Evolutionary conservation across 2,797 vertebrate genomes (phyloP), one percentile per base, ranked within the genome.

Genomic region (Myioborus melanocephalus): DNA sequence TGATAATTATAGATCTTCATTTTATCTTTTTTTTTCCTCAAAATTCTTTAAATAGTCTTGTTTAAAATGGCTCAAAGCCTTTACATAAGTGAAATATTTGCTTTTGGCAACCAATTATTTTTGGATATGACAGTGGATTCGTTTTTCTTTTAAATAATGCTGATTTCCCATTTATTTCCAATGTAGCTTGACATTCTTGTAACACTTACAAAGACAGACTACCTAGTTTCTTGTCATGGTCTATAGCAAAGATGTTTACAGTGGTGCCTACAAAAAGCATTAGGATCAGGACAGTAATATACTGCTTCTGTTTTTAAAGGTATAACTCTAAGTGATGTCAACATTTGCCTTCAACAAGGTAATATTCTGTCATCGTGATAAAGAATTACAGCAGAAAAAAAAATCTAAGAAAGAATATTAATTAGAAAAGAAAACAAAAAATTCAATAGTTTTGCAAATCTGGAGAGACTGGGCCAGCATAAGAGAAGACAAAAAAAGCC

Each of bases 181-280:
- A 46, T 34, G 27, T 44, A 80, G 28, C 46, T 83, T 94, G 82
- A 83, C 47, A 69, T 71, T 70, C 26, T 60, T 87, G 69, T 77
- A 76, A 94, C 28, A 73, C 20, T 82, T 90, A 89, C 46, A 79
- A 92, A 90, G 91, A 69, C n/a, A 94, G 37, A 92, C 61, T 91
- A 49, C 55, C 39, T 56, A 78, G 78, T 91, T 95, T 92, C 79
- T 76, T 90, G 61, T 73, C 89, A 77, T 35, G 12, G 27, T 78
- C 53, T 84, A 53, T 14, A 71, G 71, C 16, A 69, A 88, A 90
- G 50, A 57, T 63, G 78, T 87, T 95, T 96, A 63, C 55, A 75
- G 47, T 70, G 55, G 46, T 82, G 81, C 49, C 57, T 95, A 50
- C 63, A 82, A 41, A 41, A 83, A 59, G 27, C 23, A 87, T 93